phyloP scores from a whole-genome alignment of 2,797 vertebrate genomes.

The Sciaenops ocellatus region DNA sequence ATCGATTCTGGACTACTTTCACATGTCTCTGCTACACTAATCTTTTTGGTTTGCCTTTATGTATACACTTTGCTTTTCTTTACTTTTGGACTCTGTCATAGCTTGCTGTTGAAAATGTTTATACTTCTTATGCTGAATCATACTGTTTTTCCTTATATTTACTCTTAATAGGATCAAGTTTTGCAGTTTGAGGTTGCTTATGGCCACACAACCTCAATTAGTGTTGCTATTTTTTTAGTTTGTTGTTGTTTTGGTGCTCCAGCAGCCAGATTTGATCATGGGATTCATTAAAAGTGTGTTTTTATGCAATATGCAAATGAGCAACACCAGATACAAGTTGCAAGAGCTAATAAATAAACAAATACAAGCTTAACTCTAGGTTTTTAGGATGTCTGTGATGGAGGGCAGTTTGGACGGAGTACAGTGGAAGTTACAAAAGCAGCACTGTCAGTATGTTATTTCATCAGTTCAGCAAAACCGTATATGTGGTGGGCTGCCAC shows the following conservation, averaged over 20 bases:
- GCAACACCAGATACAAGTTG: constrained; percentile 19
- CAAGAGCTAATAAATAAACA: constrained; percentile 26
- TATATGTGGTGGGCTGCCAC: constrained; percentile 23
- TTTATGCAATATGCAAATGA: constrained; percentile 12
- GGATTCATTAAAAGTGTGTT: constrained; percentile 8
- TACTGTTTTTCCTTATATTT: constrained; percentile 5
- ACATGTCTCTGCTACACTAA: constrained; percentile 31
- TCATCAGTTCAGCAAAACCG: constrained; percentile 38
- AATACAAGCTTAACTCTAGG: constrained; percentile 12
- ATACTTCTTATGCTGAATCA: constrained; percentile 8
- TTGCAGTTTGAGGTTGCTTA: background rate
- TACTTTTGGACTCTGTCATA: background rate
- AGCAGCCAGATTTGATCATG: constrained; percentile 15
- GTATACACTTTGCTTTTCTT: background rate
- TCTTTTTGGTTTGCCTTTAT: constrained; percentile 33
- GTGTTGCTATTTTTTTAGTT: constrained; percentile 4
- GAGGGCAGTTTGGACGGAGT: constrained; percentile 7
- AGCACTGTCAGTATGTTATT: constrained; percentile 32
- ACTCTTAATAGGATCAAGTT: constrained; percentile 4
- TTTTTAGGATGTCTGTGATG: constrained; percentile 27
- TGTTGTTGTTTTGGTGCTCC: constrained; percentile 17
- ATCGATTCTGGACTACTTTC: constrained; percentile 33
- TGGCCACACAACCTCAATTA: background rate
- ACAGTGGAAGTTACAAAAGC: constrained; percentile 32
- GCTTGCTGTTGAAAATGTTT: constrained; percentile 8